These are phyloP conservation scores for Heterochromis multidens DNA, from an alignment of 2,113 vertebrate genomes.

Conservation along the genomic window DNA sequence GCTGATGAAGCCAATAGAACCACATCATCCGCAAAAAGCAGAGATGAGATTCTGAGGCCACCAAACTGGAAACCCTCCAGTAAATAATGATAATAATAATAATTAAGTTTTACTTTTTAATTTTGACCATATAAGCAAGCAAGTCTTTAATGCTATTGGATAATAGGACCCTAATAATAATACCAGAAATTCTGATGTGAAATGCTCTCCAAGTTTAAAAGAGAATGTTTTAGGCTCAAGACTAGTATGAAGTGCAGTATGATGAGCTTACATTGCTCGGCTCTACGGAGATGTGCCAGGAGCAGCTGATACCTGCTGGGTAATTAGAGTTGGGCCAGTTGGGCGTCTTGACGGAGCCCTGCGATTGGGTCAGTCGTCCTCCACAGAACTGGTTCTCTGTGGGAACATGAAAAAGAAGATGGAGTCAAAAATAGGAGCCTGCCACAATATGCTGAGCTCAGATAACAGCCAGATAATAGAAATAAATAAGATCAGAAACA, in stretches of 20 bases:
- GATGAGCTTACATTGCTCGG: conserved; percentile 76
- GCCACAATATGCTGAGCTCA: not conserved
- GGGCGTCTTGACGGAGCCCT: conserved; percentile 84
- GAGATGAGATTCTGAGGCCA: too few relatives aligned
- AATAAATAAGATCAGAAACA: not conserved
- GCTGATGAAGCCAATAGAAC: too few relatives aligned
- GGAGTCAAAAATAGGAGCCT: not conserved
- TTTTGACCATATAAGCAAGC: not conserved
- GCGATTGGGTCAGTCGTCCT: conserved; percentile 82
- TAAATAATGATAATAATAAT: not conserved
- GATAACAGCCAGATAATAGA: not conserved
- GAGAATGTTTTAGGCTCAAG: too few relatives aligned
- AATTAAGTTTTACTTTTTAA: not conserved
- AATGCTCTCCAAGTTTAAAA: not conserved
- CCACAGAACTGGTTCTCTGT: conserved; percentile 89
- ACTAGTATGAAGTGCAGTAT: not conserved
- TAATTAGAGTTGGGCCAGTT: conserved; percentile 91
- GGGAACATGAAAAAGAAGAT: not conserved
- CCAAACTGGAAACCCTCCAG: too few relatives aligned
- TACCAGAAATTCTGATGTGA: not conserved
- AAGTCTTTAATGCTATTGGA: not conserved
- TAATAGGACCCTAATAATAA: not conserved
- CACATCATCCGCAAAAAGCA: too few relatives aligned
- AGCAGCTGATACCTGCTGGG: conserved; percentile 90
- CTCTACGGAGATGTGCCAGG: conserved; percentile 89